These are phyloP conservation scores for Capra hircus DNA, from an alignment of 2,113 vertebrate genomes.

Conservation along the genomic window DNA sequence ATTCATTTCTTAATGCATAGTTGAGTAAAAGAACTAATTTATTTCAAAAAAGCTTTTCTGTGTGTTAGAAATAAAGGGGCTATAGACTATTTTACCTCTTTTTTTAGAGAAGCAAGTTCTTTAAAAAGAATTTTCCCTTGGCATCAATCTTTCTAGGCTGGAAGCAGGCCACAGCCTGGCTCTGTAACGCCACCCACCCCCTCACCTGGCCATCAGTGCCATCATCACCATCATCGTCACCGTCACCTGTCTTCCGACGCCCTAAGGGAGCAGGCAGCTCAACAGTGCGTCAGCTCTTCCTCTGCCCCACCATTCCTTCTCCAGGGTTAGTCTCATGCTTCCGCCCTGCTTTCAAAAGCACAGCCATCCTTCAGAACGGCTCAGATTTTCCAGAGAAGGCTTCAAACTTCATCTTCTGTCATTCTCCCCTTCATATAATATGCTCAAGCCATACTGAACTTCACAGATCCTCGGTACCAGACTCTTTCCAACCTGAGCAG, in stretches of 20 bases:
- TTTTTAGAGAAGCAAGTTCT: neutral
- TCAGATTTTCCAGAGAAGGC: neutral
- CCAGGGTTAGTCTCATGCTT: neutral
- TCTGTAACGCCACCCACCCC: no score
- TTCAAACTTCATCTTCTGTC: neutral
- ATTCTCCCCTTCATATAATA: neutral
- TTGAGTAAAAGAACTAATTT: neutral
- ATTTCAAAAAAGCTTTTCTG: neutral
- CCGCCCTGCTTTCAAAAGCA: neutral
- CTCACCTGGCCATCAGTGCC: neutral
- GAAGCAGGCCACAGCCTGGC: neutral
- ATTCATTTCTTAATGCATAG: neutral
- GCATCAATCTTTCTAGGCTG: neutral
- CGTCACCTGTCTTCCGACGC: neutral
- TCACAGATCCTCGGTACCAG: neutral
- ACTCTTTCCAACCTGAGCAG: neutral
- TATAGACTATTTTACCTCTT: neutral
- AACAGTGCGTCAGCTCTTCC: rapidly evolving
- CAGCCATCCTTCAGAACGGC: neutral
- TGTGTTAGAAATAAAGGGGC: neutral
- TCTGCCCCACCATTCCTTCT: neutral
- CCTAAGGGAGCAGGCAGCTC: neutral
- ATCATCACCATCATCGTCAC: neutral
- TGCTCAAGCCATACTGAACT: neutral
- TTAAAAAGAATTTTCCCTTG: neutral